Conservation (phyloP, 2,113 vertebrate species). For the Pungitius pungitius region DNA sequence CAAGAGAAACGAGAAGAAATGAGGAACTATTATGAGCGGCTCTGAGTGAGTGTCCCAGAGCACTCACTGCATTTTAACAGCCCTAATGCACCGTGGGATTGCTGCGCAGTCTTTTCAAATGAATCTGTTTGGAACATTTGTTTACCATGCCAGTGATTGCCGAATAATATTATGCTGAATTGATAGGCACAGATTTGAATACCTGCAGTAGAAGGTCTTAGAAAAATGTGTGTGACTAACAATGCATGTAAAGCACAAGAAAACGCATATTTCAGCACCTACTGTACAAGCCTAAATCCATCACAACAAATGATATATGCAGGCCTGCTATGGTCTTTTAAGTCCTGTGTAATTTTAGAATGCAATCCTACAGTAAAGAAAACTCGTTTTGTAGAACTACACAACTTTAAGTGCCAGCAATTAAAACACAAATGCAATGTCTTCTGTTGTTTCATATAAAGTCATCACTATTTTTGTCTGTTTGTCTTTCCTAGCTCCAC, state of each 20-base stretch:
- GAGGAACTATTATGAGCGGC: conserved; percentile 37
- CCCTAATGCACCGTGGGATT: conserved; percentile 68
- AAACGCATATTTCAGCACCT: conserved; percentile 20
- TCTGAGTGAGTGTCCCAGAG: conserved; percentile 39
- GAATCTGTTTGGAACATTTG: conserved; percentile 68
- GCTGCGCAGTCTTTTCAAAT: conserved; percentile 64
- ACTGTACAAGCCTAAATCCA: conserved; percentile 34
- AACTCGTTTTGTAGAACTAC: background rate
- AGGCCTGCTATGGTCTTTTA: conserved; percentile 10
- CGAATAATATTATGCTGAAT: conserved; percentile 69
- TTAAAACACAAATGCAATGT: background rate
- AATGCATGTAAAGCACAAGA: conserved; percentile 55
- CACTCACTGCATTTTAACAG: conserved; percentile 53
- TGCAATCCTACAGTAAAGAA: background rate
- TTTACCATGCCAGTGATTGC: conserved; percentile 61
- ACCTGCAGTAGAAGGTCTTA: conserved; percentile 66
- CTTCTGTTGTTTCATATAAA: conserved; percentile 11
- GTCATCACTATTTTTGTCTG: background rate
- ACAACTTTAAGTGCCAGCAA: conserved; percentile 9
- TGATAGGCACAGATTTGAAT: conserved; percentile 62
- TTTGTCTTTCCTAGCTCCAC: background rate
- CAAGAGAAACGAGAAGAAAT: conserved; percentile 35
- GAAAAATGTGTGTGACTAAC: conserved; percentile 68
- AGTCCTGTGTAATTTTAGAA: background rate
- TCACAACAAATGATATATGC: conserved; percentile 29